Conservation (phyloP, 2,888 invertebrate species). For the Caenorhabditis sp. region DNA sequence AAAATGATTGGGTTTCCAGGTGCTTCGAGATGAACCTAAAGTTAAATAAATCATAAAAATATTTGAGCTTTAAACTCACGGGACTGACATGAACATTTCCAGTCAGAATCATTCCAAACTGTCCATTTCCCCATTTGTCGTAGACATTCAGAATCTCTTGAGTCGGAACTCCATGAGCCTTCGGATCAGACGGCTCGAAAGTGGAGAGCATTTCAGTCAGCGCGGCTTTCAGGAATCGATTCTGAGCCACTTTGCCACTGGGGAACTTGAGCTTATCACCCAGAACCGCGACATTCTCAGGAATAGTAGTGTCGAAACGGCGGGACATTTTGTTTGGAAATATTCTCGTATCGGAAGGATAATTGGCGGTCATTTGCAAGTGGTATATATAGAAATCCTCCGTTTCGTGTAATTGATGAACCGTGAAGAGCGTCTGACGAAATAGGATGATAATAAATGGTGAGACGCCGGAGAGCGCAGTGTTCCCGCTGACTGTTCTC, state of each 20-base stretch:
- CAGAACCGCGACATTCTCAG: constrained; percentile 27
- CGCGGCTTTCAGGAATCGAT: constrained; percentile 57
- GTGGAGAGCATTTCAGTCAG: constrained; percentile 38
- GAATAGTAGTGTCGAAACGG: constrained; percentile 22
- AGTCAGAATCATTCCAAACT: constrained; percentile 68
- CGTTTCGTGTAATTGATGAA: constrained; percentile 3
- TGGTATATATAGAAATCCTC: neutral
- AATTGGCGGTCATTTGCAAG: too few relatives aligned
- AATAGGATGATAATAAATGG: constrained; percentile 37
- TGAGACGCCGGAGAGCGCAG: constrained; percentile 23
- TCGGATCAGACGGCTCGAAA: constrained; percentile 36
- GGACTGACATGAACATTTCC: constrained; percentile 63
- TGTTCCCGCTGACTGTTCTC: constrained; percentile 28
- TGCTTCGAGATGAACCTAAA: constrained; percentile 58
- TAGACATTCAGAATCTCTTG: constrained; percentile 61
- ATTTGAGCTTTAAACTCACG: constrained; percentile 1
- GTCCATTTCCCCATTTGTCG: constrained; percentile 69
- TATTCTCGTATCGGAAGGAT: too few relatives aligned
- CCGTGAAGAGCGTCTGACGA: constrained; percentile 26
- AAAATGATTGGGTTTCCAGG: constrained; percentile 55
- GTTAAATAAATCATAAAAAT: neutral
- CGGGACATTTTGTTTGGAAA: constrained; percentile 33
- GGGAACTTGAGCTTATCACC: constrained; percentile 41
- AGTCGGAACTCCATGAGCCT: constrained; percentile 61
- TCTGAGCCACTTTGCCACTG: constrained; percentile 48